Base-by-base conservation (phyloP, 2,888 invertebrate species). In the Xanthorhoe spadicearia region DNA sequence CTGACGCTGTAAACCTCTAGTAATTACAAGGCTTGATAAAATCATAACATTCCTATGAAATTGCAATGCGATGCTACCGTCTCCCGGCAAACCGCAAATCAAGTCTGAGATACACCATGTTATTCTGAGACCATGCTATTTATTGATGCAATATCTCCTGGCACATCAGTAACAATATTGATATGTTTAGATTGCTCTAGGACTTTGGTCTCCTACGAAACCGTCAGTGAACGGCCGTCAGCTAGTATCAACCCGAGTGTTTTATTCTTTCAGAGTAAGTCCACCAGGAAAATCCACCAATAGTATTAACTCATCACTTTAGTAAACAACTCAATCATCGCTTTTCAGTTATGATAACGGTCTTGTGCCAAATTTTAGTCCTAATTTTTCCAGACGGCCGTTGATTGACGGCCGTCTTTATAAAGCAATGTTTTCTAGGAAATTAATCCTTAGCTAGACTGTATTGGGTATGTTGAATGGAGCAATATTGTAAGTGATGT, bases 41-140 rank as follows among this genome's bases (percentile, higher is more conserved):
- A 43, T 43, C 38, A 43, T 4, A 43, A 13, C 38, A 43, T 43
- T 43, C 13, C 38, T 13, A 43, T 43, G 8, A n/a, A 58, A 13
- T 32, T 23, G 5, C n/a, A 7, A 48, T 38, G 15, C 18, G 54
- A 54, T 19, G 54, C 35, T 53, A 2, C 35, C 43, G 15, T 43
- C 13, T 32, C 49, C 23, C 23, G 50, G 13, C 53, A 18, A 64
- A 61, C 61, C 66, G 38, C 66, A 54, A 66, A 66, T 62, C 66
- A 62, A 58, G 17, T 66, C 57, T 28, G 58, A 43, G 52, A 61
- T 28, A 51, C 48, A 56, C 48, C 49, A 5, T 46, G 56, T 48
- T 56, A 57, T 61, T 66, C 57, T 28, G 58, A 43, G 52, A 61
- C 48, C 49, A 5, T 46, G 56, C 35, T 56, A 57, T 61, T 65